phyloP scores from a whole-genome alignment of 2,888 invertebrate genomes.

The Pheosia gnoma region DNA sequence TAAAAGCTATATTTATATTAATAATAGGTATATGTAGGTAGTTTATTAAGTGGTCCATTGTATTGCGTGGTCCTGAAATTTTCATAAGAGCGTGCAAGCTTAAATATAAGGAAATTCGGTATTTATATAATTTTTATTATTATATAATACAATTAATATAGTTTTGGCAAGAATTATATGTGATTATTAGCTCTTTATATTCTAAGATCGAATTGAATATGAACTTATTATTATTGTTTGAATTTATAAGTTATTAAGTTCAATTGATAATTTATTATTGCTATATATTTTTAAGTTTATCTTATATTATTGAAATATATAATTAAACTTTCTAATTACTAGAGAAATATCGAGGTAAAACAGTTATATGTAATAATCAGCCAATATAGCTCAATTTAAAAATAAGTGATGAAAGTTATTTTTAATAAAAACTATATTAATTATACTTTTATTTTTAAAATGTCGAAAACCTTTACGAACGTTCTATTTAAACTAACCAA shows the following conservation, averaged over 20 bases:
- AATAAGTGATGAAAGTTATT: too few relatives aligned
- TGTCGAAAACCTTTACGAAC: too few relatives aligned
- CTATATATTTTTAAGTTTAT: too few relatives aligned
- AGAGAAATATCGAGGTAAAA: too few relatives aligned
- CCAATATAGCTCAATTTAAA: too few relatives aligned
- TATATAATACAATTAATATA: constrained; percentile 7
- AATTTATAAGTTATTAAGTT: constrained; percentile 4
- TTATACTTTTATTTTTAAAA: neutral
- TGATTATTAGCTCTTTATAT: too few relatives aligned
- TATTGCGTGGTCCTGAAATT: constrained; percentile 43
- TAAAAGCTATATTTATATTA: constrained; percentile 20
- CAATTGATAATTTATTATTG: neutral
- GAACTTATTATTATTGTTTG: constrained; percentile 20
- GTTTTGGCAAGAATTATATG: constrained; percentile 51
- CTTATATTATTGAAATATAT: too few relatives aligned
- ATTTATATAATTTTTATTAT: too few relatives aligned
- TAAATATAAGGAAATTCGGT: constrained; percentile 9
- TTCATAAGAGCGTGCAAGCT: constrained; percentile 32
- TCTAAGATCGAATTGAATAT: neutral
- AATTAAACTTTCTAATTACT: too few relatives aligned
- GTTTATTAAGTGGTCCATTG: constrained; percentile 36
- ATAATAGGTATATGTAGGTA: constrained; percentile 5
- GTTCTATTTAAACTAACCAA: too few relatives aligned
- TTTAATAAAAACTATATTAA: too few relatives aligned
- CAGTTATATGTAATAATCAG: too few relatives aligned